Evolutionary conservation across 37 sponge, comb jelly and placozoan genomes (phyloP), one percentile per base, ranked within the genome.

Genomic region (Ephydatia muelleri): DNA sequence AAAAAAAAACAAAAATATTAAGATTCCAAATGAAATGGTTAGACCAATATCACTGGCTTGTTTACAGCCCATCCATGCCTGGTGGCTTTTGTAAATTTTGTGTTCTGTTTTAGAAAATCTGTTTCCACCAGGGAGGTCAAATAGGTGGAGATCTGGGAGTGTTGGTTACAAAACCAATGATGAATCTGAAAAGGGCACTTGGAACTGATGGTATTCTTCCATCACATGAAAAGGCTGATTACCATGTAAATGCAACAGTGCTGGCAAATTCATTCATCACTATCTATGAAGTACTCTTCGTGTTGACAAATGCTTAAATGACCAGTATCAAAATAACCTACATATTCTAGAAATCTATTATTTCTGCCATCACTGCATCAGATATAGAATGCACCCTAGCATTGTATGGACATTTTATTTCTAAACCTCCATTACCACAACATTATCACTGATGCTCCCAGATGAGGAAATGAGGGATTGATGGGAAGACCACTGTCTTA

Each of bases 31-130:
- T 35, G 31, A 34, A 71, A 35, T 8, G 72, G 72, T 34, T 71
- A 35, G 72, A 34, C 31, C 31, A 71, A 34, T 71, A 71, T 71
- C 72, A 31, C 31, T 31, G 72, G 32, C 72, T 35, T 35, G 72
- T 71, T 21, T 71, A 71, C 33, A 35, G 32, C 33, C 72, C 72
- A 35, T 71, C 72, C 16, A 71, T 35, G 33, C 31, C 31, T 35
- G 72, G 72, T 71, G 72, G 72, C 72, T 71, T 71, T 71, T 71
- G 72, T 21, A 71, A 71, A 71, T 71, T 35, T 71, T 71, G 72
- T 71, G 72, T 71, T 35, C 33, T 71, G 72, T 71, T 71, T 65
- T 57, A 21, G 57, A 57, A 57, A 57, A 57, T 57, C 57, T 57
- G 57, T 57, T 57, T 57, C 57, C 57, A 57, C 57, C 57, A 57